Percentiles rank a stretch among this genome's conserved stretches.
Conservation (phyloP, 2,888 invertebrate genomes). For the Trisateles emortualis region DNA sequence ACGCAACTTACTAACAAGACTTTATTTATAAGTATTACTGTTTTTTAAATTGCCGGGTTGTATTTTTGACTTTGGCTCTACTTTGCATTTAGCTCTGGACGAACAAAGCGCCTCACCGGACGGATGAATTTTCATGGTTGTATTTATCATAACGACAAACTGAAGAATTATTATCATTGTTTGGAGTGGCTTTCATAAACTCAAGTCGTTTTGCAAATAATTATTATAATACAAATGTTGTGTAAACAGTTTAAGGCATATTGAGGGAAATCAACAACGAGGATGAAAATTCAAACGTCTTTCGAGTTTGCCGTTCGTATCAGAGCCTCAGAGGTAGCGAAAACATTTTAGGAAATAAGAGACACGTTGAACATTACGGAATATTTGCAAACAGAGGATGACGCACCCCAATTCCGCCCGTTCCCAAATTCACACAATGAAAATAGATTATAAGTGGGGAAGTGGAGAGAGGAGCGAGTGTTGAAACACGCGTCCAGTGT, state of each 20-base stretch:
- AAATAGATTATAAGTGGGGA: conserved; percentile 48
- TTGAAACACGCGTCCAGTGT: conserved; percentile 51
- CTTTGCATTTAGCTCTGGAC: conserved; percentile 4
- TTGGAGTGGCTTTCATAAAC: conserved; percentile 27
- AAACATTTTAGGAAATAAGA: conserved; percentile 32
- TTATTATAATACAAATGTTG: conserved; percentile 16
- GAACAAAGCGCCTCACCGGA: conserved; percentile 21
- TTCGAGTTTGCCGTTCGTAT: conserved; percentile 31
- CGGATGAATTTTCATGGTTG: not conserved
- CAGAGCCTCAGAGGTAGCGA: conserved; percentile 33
- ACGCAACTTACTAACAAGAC: conserved; percentile 40
- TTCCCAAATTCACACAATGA: conserved; percentile 41
- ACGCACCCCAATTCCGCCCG: conserved; percentile 15
- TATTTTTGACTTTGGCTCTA: conserved; percentile 12
- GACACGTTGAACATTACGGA: conserved; percentile 38
- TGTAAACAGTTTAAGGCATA: conserved; percentile 18
- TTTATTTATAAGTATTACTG: conserved; percentile 32
- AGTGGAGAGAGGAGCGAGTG: conserved; percentile 41
- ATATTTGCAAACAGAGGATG: conserved; percentile 34
- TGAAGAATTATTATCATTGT: conserved; percentile 19
- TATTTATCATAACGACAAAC: conserved; percentile 27
- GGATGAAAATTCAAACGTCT: conserved; percentile 25
- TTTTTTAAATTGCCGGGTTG: conserved; percentile 17
- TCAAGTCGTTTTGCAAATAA: conserved; percentile 25
- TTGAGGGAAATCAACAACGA: conserved; percentile 19